Conservation (phyloP, 2,797 vertebrate genomes). For the Semotilus atromaculatus region DNA sequence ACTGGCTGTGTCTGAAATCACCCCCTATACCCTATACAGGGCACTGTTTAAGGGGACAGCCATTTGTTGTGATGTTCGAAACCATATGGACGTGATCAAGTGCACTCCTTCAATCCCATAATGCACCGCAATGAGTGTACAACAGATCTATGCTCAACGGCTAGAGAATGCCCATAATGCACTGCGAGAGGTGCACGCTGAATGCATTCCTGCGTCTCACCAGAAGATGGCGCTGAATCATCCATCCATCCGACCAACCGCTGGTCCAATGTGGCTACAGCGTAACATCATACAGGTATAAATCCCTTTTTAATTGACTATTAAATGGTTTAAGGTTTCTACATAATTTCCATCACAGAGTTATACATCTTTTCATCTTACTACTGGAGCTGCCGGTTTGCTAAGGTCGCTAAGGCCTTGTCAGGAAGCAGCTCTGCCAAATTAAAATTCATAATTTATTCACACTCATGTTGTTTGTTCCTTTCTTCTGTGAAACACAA, state of each 20-base stretch:
- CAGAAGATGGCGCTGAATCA: too few relatives aligned
- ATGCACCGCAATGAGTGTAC: not conserved
- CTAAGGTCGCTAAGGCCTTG: not conserved
- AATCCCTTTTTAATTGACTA: too few relatives aligned
- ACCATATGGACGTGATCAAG: not conserved
- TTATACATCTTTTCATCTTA: too few relatives aligned
- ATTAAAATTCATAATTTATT: not conserved
- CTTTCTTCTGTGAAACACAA: not conserved
- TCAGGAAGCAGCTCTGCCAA: not conserved
- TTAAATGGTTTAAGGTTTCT: too few relatives aligned
- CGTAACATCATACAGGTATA: too few relatives aligned
- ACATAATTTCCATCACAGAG: too few relatives aligned
- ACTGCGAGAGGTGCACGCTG: fast-evolving
- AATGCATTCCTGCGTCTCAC: too few relatives aligned
- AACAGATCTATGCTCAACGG: not conserved
- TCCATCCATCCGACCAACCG: too few relatives aligned
- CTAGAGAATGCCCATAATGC: not conserved
- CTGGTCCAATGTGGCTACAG: too few relatives aligned
- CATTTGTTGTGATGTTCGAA: not conserved
- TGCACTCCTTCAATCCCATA: not conserved
- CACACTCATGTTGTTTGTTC: not conserved
- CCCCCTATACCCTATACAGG: not conserved
- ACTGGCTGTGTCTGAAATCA: not conserved
- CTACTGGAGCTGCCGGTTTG: too few relatives aligned
- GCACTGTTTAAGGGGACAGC: not conserved